Percentiles rank a stretch among this genome's conserved stretches.
phyloP scores from a whole-genome alignment of 2,888 invertebrate species.

The Altica lythri region DNA sequence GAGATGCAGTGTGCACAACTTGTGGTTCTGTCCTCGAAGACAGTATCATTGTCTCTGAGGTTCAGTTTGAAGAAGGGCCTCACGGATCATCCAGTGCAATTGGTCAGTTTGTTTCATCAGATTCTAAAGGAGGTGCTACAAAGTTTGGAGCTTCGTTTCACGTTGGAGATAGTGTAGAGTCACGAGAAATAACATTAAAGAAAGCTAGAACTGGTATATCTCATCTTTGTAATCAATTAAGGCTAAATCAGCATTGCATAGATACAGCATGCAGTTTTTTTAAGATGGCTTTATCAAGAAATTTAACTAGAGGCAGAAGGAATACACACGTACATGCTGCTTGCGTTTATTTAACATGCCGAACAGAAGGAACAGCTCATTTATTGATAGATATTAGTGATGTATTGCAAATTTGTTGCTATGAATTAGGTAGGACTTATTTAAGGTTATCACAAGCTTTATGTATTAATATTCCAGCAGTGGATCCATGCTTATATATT shows the following conservation, averaged over 20 bases:
- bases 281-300: constrained; percentile 83
- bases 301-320: constrained; percentile 89
- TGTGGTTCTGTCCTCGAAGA: constrained; percentile 97
- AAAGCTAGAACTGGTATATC: constrained; percentile 88
- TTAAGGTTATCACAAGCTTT: constrained; percentile 85
- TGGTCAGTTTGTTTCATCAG: constrained; percentile 91
- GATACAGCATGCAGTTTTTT: constrained; percentile 94
- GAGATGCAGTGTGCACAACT: constrained; percentile 93
- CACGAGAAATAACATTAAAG: constrained; percentile 87
- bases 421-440: constrained; percentile 92
- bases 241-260: constrained; percentile 87
- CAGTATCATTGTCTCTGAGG: constrained; percentile 93
- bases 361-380: constrained; percentile 93
- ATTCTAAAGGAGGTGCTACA: constrained; percentile 82
- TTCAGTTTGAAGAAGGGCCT: constrained; percentile 93
- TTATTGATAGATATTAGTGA: constrained; percentile 97
- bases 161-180: constrained; percentile 83
- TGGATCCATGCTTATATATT: constrained; percentile 67
- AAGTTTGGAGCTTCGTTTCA: constrained; percentile 82
- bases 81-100: constrained; percentile 86
- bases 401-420: constrained; percentile 95
- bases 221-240: constrained; percentile 82
- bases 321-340: constrained; percentile 92
- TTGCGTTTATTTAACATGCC: constrained; percentile 96
- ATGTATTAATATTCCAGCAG: constrained; percentile 86